A percentile compares a stretch with the other conserved stretches of the same genome.
Evolutionary conservation across 2,113 vertebrate species (phyloP).

Genomic region (Holacanthus passer): DNA sequence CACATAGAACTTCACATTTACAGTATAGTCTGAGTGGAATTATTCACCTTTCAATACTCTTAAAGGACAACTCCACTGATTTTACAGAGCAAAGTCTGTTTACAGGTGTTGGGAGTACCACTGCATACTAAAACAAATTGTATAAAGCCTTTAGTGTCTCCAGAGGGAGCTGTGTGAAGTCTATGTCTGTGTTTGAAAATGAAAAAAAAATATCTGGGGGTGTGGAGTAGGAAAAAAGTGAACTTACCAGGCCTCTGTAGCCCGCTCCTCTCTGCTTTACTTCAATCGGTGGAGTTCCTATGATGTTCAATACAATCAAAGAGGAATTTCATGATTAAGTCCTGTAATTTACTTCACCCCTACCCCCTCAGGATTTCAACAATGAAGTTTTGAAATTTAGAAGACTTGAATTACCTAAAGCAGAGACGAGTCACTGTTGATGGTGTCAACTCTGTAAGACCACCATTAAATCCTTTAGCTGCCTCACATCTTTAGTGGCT

Average conservation of each 20-base stretch:
- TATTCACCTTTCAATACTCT: neutral
- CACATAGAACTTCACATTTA: neutral
- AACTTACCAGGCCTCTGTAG: too few relatives aligned
- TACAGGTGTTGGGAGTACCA: neutral
- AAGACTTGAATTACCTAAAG: neutral
- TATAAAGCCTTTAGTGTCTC: neutral
- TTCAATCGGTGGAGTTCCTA: neutral
- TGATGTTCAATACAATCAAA: too few relatives aligned
- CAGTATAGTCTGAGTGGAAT: neutral
- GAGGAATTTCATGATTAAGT: too few relatives aligned
- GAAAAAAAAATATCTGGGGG: neutral
- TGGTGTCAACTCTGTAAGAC: too few relatives aligned
- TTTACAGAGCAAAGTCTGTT: neutral
- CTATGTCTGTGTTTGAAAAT: neutral
- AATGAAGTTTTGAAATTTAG: too few relatives aligned
- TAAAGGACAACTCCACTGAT: neutral
- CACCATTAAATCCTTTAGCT: too few relatives aligned
- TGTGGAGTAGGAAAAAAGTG: too few relatives aligned
- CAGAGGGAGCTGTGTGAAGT: neutral
- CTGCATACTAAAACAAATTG: neutral
- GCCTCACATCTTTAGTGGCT: too few relatives aligned
- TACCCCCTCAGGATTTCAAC: too few relatives aligned
- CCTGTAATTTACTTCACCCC: too few relatives aligned
- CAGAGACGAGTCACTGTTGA: too few relatives aligned
- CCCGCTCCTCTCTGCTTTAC: too few relatives aligned